Base-by-base conservation (phyloP, 2,888 invertebrate species). In the Thera obeliscata region DNA sequence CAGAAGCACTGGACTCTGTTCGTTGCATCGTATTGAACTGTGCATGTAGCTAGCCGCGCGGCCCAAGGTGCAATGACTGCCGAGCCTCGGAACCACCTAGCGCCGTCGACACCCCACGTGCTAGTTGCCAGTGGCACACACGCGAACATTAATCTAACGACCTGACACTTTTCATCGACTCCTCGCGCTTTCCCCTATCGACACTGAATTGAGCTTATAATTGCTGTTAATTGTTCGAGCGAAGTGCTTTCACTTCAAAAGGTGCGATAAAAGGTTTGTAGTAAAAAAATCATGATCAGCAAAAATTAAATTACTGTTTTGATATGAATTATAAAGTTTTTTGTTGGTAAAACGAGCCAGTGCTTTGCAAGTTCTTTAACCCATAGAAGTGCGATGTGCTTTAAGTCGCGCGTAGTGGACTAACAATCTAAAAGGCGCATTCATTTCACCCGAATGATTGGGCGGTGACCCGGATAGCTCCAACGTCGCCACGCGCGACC, bases 391-490 rank as follows among this genome's bases (percentile, higher is more conserved):
- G 56, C 56, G 36, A 69, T 65, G 49, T 56, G 56, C 56, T 54
- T 22, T 58, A 48, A 56, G 12, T 69, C 52, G 61, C 70, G 61
- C 59, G 64, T 74, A 75, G 67, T 81, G 76, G 79, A 78, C 78
- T 78, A 72, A 76, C 70, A 66, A 73, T 64, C 71, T 76, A 72
- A 77, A 69, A 77, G 74, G 74, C 69, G 73, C 70, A 70, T 66
- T 68, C 60, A 61, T 58, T 59, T 69, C 67, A 67, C 62, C 64
- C 70, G 75, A 74, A 69, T 77, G 74, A 74, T 78, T 76, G 79
- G 74, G 69, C 74, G 84, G 85, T 92, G 93, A 92, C 93, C 93
- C 89, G 92, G 91, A 93, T 92, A 87, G 92, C 93, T 78, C 93
- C 85, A 89, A 89, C 89, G 83, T 92, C 91, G 85, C 90, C 83